Base-by-base conservation (phyloP, 2,113 vertebrate genomes). In the Albula glossodonta region DNA sequence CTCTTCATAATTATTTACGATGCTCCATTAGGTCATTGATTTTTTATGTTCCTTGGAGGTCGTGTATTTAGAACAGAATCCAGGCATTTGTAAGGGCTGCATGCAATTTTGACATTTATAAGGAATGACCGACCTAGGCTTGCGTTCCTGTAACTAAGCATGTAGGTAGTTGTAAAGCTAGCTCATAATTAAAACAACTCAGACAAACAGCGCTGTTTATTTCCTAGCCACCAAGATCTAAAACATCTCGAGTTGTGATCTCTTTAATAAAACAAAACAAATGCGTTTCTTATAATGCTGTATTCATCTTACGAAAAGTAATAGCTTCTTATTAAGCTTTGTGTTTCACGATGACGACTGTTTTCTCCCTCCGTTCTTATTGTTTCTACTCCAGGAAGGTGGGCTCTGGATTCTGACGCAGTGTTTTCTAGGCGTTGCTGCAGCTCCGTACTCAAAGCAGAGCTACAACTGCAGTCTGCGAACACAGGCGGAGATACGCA, bases 361-460 rank as follows among this genome's bases (percentile, higher is more conserved):
- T 22, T 81, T 81, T 56, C 80, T 51, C 51, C 80, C 12, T 22
- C 80, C 31, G 19, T 10, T 51, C 80, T 52, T 41, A 57, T 57
- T 57, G 52, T 56, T 57, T 31, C 81, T 74, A 22, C 80, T 81
- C 60, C 78, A n/a, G 60, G 88, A 89, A 92, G 90, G 91, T 91
- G 91, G 87, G 89, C 48, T 89, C 56, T 56, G 4, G 17, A 83
- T 86, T 90, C 88, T 94, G 94, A 94, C 93, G 94, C 94, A 94
- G 92, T 74, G 80, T 89, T 85, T 78, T 15, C 70, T 85, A 81
- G 89, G 87, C 86, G 87, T 83, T 84, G 90, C 90, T 78, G 88
- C 86, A 83, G 87, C 87, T 86, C 89, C 89, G 85, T 85, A 87
- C 90, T 86, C 84, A 17, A 25, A 83, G 53, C 31, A 25, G 81